Base-by-base conservation (phyloP, 2,113 vertebrate species). In the Romanogobio albipinnatus region DNA sequence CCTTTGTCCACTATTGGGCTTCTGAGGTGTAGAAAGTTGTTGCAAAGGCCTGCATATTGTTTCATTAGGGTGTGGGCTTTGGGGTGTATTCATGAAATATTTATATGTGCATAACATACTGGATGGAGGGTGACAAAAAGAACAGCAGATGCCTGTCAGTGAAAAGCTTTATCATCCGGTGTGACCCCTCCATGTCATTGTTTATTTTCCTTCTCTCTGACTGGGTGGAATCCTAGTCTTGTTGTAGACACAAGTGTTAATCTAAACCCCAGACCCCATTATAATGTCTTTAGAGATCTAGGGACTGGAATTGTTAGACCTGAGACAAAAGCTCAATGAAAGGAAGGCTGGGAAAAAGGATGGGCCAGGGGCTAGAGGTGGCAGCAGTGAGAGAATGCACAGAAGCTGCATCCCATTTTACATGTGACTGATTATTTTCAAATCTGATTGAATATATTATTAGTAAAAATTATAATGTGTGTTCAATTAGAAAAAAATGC, bases 141-240 rank as follows among this genome's bases (percentile, higher is more conserved):
- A 87, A 85, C 51, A 80, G 80, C 19, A 59, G 73, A 82, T 8
- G 49, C 59, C 83, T 84, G 75, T 73, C 64, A 49, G 71, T 76
- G 62, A 87, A 81, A 59, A 33, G 15, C 45, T 86, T 87, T 85
- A 85, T 83, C 81, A 77, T 78, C 36, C 39, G 61, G 61, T 78
- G 29, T 66, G 76, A 85, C 83, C 61, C 78, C 79, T 78, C 78
- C 71, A 10, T 84, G 71, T 74, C 39, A 36, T 76, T 87, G 84
- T 87, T 85, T 88, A 85, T 88, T 79, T 82, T 82, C 83, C 73
- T 68, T 19, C 73, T 82, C 49, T 47, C 73, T 77, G 76, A 77
- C 59, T 36, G 79, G n/a, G 49, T 85, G 22, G 22, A 76, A 76
- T 73, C 82, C 47, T 86, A 78, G 81, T 87, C 77, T 88, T 82